Evolutionary conservation across 2,888 invertebrate species (phyloP).

Genomic region (Heterodera filipjevi): DNA sequence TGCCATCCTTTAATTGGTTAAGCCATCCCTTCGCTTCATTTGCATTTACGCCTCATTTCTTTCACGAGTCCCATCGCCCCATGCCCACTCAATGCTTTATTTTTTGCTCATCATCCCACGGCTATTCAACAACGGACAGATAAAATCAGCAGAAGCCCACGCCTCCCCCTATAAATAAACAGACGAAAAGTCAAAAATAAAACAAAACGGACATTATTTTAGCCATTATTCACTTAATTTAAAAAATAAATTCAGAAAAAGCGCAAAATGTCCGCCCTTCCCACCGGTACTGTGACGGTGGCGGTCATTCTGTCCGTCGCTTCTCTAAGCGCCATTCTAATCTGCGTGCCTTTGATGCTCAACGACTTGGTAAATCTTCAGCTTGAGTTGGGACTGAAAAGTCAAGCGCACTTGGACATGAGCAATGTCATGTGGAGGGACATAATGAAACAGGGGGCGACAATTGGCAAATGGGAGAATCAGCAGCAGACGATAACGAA

Average conservation of each 20-base stretch:
- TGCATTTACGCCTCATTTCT: not conserved
- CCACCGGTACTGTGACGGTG: slow-evolving; percentile 33
- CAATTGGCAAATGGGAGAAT: slow-evolving; percentile 34
- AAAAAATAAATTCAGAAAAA: not conserved
- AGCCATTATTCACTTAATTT: too few species aligned
- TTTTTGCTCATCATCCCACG: not conserved
- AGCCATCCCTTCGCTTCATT: not conserved
- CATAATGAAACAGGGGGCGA: slow-evolving; percentile 47
- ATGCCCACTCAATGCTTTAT: too few species aligned
- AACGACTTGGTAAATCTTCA: slow-evolving; percentile 50
- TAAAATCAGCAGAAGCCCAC: not conserved
- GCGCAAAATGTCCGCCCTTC: not conserved
- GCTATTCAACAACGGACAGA: not conserved
- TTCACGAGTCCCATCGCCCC: too few species aligned
- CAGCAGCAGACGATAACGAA: slow-evolving; percentile 23
- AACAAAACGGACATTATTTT: too few species aligned
- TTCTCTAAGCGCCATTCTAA: slow-evolving; percentile 48
- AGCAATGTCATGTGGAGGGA: slow-evolving; percentile 54
- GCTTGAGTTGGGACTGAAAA: slow-evolving; percentile 46
- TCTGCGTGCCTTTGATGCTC: slow-evolving; percentile 51
- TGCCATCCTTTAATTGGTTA: not conserved
- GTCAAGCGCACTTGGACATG: slow-evolving; percentile 52
- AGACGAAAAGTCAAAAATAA: not conserved
- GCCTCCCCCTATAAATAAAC: not conserved
- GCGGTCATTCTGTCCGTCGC: slow-evolving; percentile 50